Conservation (phyloP, 2,113 vertebrate genomes). For the Rostratula benghalensis region DNA sequence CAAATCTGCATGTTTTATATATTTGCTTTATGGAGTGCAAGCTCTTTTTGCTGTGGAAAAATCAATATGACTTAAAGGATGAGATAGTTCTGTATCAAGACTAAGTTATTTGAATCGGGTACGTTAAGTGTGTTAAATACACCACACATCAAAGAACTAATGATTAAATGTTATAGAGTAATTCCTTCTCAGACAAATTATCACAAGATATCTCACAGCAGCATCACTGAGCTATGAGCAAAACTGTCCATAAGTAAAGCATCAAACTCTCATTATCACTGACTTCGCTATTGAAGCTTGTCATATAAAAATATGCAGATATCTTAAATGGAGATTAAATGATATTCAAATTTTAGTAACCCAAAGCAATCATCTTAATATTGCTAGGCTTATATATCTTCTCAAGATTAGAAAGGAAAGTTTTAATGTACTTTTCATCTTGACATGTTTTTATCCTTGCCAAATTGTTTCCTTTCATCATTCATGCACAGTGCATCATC, state of each 20-base stretch:
- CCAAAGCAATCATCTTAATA: conserved; percentile 21
- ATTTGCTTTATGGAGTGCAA: neutral
- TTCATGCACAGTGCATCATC: neutral
- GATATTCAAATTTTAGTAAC: conserved; percentile 35
- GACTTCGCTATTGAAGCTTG: conserved; percentile 22
- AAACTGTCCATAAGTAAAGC: conserved; percentile 23
- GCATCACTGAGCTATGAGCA: conserved; percentile 29
- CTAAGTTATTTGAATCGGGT: conserved; percentile 50
- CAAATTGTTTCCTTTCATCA: conserved; percentile 16
- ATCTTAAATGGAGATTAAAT: conserved; percentile 25
- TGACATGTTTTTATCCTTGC: neutral
- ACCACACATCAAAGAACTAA: conserved; percentile 69
- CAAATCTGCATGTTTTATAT: neutral
- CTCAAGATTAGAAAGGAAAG: conserved; percentile 6
- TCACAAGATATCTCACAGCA: neutral
- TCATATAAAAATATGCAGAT: conserved; percentile 28
- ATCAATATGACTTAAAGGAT: neutral
- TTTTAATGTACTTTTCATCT: neutral
- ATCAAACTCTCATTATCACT: conserved; percentile 28
- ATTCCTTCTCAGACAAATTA: conserved; percentile 60
- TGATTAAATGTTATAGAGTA: conserved; percentile 44
- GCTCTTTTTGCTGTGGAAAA: neutral
- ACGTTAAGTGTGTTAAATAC: conserved; percentile 45
- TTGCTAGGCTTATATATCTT: neutral
- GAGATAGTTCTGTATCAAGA: conserved; percentile 8